Base-by-base conservation (phyloP, 2,888 invertebrate species). In the Mechanitis mazaeus region DNA sequence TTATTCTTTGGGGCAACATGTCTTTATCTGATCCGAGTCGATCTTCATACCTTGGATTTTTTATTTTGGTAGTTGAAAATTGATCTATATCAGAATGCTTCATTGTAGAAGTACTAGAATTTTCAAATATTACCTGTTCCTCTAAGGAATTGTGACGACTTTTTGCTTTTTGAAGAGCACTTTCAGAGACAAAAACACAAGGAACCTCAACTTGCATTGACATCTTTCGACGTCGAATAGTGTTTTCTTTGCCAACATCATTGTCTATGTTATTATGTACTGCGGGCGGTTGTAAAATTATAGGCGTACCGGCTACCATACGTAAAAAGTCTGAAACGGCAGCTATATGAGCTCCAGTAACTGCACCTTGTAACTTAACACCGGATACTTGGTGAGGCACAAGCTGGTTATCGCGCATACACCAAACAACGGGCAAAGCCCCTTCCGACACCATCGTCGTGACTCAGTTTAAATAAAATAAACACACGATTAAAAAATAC, bases 331-430 rank as follows among this genome's bases (percentile, higher is more conserved):
- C 92, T 63, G 92, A 91, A 59, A 93, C 92, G 63, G 93, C 92
- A 60, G 92, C 91, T 86, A 93, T 92, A 74, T 93, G 93, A 56
- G 93, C 93, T 72, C 92, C 92, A 38, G 93, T 93, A 65, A 93
- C 89, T 64, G 91, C 91, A 65, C 93, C 93, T 79, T 93, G 93
- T 73, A 93, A 89, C 72, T 93, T 88, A 70, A 93, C 93, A 73
- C 93, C 93, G 64, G 93, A 93, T 71, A 93, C 88, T 80, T 93
- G 93, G 68, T 93, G 91, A 70, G 93, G 93, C 78, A 93, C 91
- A 90, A 93, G 92, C 80, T 92, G 92, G 84, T 93, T 92, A 87
- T 93, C 92, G 82, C 93, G 92, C 79, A 92, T 88, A 89, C 93
- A 93, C 93, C 93, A 93, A 80, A 93, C 93, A 73, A 93, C 93